Base-by-base conservation (phyloP, 2,888 invertebrate genomes). In the Thereva nobilitata region DNA sequence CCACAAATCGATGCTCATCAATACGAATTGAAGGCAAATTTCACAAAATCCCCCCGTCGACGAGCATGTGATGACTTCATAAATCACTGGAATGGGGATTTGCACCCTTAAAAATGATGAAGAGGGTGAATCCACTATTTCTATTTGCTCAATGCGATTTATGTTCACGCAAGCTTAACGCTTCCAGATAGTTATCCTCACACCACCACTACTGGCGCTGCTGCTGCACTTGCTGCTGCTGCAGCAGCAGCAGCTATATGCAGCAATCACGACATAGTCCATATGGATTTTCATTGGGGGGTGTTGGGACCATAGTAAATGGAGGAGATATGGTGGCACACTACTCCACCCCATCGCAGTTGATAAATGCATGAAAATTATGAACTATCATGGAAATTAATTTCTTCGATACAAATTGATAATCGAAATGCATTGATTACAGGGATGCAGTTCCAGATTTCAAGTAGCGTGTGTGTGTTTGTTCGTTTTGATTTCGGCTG, bases 1-100 rank as follows among this genome's bases (percentile, higher is more conserved):
- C 44, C 52, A 45, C 57, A 67, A 64, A 57, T 64, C 64, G 64
- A 67, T 56, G 53, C 52, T 65, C 59, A 59, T 59, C 59, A 59
- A 59, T 59, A 49, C 23, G 49, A 45, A 59, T 59, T 12, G 59
- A 59, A 47, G 59, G 59, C 4, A 59, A 59, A 59, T 59, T 45
- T 59, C 49, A 40, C 12, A 59, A 40, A 59, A 59, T 47, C 49
- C 59, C 49, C 49, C 59, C 49, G 37, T 59, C 49, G 40, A 49
- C 49, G 10, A 40, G 49, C 9, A 12, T 47, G 49, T 49, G 49
- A 49, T 49, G 23, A 38, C 49, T 49, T 42, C 35, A 59, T 59
- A 59, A 59, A 59, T 59, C 49, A 12, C 40, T n/a, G 59, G 23
- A 38, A 42, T 38, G 38, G 47, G 6, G 23, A 1, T 59, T 4